Evolutionary conservation across 2,113 vertebrate species (phyloP), one percentile per base, ranked within the genome.

Genomic region (Pipa parva): DNA sequence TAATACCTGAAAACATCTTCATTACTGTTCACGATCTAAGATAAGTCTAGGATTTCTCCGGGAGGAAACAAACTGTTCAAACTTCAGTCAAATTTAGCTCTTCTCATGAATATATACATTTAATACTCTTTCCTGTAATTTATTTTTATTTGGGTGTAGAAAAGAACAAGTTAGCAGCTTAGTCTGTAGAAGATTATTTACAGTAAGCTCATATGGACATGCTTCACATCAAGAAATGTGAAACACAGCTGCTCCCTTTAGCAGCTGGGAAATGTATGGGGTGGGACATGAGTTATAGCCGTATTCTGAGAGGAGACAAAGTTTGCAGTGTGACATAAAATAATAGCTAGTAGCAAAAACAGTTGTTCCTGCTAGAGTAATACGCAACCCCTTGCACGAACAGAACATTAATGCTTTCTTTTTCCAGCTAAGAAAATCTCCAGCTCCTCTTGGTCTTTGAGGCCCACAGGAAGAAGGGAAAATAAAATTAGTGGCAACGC

Each of bases 181-280:
- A 13, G 5, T 45, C 8, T 13, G 42, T n/a, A 15, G 18, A 7
- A 45, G n/a, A 49, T 62, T 48, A 49, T 9, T 46, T 37, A 11
- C 10, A 18, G 18, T 31, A 13, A 26, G 42, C 24, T 31, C 13
- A 11, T 10, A 20, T 11, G 36, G 52, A 22, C 31, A 26, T n/a
- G 18, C 20, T 26, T 36, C 27, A 18, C 12, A 22, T n/a, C 18
- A 20, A 17, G n/a, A 55, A 49, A 39, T 26, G 22, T 21, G 17
- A 27, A 45, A 26, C 11, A 13, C 63, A 65, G 63, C 63, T 65
- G 63, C 52, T 65, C 26, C 22, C 28, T 39, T 17, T 28, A 26
- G 21, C 25, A 13, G 27, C n/a, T 31, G 18, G n/a, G n/a, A 46
- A 26, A 56, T 54, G 36, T 57, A 56, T 42, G 11, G 26, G n/a